These are phyloP conservation scores for Pseudocheirus occidentalis DNA, from an alignment of 2,797 vertebrate species.

Conservation along the genomic window DNA sequence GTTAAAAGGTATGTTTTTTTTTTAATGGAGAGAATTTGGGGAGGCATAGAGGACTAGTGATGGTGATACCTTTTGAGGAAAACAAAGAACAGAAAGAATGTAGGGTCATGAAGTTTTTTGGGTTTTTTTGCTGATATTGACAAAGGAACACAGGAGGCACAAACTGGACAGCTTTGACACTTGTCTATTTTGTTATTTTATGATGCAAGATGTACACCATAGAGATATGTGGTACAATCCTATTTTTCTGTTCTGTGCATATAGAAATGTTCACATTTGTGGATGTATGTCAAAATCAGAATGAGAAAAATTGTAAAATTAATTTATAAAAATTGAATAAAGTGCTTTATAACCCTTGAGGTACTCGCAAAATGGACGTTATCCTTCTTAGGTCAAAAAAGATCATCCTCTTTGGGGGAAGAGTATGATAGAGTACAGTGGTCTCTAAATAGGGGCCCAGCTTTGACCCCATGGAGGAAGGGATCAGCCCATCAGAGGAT, in stretches of 20 bases:
- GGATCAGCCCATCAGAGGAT: background rate
- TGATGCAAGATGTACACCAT: too few species aligned
- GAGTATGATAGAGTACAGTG: background rate
- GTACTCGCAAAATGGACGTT: background rate
- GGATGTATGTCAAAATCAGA: background rate
- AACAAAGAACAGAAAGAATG: too few species aligned
- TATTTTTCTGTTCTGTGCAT: background rate
- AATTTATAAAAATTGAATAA: background rate
- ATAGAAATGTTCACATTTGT: background rate
- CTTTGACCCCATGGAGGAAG: background rate
- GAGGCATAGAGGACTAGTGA: background rate
- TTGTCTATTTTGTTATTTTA: too few species aligned
- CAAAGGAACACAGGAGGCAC: too few species aligned
- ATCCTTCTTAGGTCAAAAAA: background rate
- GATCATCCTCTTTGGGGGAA: background rate
- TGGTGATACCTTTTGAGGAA: too few species aligned
- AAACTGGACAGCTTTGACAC: too few species aligned
- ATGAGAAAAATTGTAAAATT: background rate
- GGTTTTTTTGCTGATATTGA: too few species aligned
- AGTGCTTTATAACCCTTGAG: background rate
- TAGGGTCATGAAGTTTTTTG: too few species aligned
- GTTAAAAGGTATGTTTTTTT: background rate
- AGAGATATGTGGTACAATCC: background rate
- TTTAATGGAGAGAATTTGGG: background rate
- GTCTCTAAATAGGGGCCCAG: background rate